Percentiles rank a stretch among this genome's conserved stretches.
These are phyloP conservation scores for Tyrophagus putrescentiae DNA, from an alignment of 1,140 invertebrate species.

Conservation along the genomic window DNA sequence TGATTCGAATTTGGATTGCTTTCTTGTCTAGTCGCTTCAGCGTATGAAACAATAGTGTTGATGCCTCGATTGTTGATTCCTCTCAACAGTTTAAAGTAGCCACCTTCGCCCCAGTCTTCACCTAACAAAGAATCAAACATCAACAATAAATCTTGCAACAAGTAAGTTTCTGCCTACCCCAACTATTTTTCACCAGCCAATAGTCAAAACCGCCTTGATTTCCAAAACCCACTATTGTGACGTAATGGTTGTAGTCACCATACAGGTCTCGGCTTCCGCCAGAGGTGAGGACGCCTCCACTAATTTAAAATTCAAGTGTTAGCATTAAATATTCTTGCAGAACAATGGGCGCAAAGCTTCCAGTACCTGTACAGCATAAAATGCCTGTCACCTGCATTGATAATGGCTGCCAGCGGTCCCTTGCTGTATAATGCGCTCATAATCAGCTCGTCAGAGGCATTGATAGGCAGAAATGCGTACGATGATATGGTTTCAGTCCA, in stretches of 20 bases:
- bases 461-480: background rate
- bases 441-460: slow-evolving; percentile 4
- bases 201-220: slow-evolving; percentile 31
- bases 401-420: slow-evolving; percentile 36
- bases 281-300: slow-evolving; percentile 3
- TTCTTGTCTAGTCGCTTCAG: too few relatives aligned
- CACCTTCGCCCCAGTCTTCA: slow-evolving; percentile 58
- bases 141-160: too few relatives aligned
- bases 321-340: slow-evolving; percentile 17
- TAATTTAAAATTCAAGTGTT: slow-evolving; percentile 27
- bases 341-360: slow-evolving; percentile 27
- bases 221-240: slow-evolving; percentile 36
- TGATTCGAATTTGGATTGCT: too few relatives aligned
- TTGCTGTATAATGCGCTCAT: slow-evolving; percentile 17
- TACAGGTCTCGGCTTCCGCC: background rate
- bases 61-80: slow-evolving; percentile 52
- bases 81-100: slow-evolving; percentile 75
- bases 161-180: too few relatives aligned
- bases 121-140: too few relatives aligned
- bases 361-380: slow-evolving; percentile 32
- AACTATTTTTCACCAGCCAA: slow-evolving; percentile 86
- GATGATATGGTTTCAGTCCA: background rate
- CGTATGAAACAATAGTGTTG: slow-evolving; percentile 5
- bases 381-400: slow-evolving; percentile 34
- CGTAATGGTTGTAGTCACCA: slow-evolving; percentile 34